A percentile compares a stretch with the other conserved stretches of the same genome.
Conservation (phyloP, 2,797 vertebrate genomes). For the Iguana delicatissima region DNA sequence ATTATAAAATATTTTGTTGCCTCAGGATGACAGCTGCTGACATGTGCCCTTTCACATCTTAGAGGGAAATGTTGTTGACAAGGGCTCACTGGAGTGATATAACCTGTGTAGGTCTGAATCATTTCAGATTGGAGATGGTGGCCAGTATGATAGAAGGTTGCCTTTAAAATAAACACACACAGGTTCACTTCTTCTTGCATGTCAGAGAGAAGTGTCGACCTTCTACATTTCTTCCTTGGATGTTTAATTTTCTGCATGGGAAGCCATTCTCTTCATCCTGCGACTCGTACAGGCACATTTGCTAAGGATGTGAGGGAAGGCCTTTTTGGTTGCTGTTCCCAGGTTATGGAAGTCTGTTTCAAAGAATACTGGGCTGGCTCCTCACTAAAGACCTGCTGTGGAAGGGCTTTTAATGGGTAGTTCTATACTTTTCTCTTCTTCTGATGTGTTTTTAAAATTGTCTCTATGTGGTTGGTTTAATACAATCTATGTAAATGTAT, state of each 20-base stretch:
- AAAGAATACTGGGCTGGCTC: too few relatives aligned
- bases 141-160: not conserved
- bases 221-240: not conserved
- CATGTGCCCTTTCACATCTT: slow-evolving; percentile 16
- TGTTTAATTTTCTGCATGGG: not conserved
- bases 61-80: slow-evolving; percentile 2
- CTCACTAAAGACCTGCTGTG: too few relatives aligned
- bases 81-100: not conserved
- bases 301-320: too few relatives aligned
- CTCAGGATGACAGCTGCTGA: not conserved
- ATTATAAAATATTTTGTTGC: not conserved
- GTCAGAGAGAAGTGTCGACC: not conserved
- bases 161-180: not conserved
- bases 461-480: not conserved
- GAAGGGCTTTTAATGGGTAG: too few relatives aligned
- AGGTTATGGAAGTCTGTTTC: too few relatives aligned
- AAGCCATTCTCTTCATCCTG: too few relatives aligned
- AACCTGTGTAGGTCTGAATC: slow-evolving; percentile 41
- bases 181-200: not conserved
- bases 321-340: too few relatives aligned
- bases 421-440: too few relatives aligned
- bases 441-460: too few relatives aligned
- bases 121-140: not conserved
- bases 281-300: too few relatives aligned
- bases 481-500: too few relatives aligned